phyloP scores from a whole-genome alignment of 2,888 invertebrate species.

The Pseudoips prasinana region DNA sequence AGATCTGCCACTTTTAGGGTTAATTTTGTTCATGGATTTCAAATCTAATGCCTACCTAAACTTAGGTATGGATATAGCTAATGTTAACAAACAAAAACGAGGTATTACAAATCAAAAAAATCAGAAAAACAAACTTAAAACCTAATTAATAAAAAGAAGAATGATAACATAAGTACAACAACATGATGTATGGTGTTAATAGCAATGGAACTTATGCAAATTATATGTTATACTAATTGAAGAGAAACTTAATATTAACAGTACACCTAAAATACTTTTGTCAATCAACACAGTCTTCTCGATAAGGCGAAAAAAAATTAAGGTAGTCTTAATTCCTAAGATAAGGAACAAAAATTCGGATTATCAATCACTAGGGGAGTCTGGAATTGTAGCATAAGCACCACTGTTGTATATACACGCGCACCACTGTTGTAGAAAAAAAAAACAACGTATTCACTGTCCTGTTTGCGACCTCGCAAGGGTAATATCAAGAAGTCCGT shows the following conservation, averaged over 20 bases:
- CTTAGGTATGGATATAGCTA: conserved; percentile 19
- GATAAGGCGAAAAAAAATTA: conserved; percentile 24
- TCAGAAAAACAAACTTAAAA: conserved; percentile 33
- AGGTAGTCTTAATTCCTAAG: conserved; percentile 12
- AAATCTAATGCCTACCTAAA: conserved; percentile 16
- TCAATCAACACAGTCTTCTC: conserved; percentile 43
- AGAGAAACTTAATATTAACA: conserved; percentile 34
- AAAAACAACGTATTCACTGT: conserved; percentile 36
- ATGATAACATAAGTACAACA: conserved; percentile 59
- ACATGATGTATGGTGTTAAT: conserved; percentile 46
- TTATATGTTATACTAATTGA: conserved; percentile 19
- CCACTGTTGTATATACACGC: conserved; percentile 54
- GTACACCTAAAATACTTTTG: conserved; percentile 46
- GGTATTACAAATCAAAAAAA: conserved; percentile 15
- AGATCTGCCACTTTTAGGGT: conserved; percentile 37
- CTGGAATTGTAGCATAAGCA: conserved; percentile 47
- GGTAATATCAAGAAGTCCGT: conserved; percentile 41
- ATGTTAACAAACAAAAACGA: conserved; percentile 10
- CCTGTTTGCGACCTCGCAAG: conserved; percentile 14
- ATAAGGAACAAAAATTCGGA: conserved; percentile 29
- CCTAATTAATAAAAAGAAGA: conserved; percentile 34
- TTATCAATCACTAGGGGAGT: conserved; percentile 12
- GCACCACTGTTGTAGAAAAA: conserved; percentile 51
- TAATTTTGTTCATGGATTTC: conserved; percentile 20
- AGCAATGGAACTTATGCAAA: conserved; percentile 53